phyloP scores from a whole-genome alignment of 2,888 invertebrate genomes.

The Drosophila pseudotalamancana region DNA sequence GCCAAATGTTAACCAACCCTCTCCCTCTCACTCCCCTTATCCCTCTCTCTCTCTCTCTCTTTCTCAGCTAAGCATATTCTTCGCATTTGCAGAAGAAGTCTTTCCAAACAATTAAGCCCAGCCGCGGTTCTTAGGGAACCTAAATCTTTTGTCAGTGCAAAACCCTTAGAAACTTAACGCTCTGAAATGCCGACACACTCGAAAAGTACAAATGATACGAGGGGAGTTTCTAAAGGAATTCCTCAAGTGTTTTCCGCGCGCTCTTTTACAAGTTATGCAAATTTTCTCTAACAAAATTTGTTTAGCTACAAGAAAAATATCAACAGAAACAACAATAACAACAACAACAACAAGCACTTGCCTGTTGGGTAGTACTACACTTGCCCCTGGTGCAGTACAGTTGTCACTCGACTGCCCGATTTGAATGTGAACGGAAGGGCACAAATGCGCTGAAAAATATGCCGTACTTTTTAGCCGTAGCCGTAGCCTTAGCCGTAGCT shows the following conservation, averaged over 20 bases:
- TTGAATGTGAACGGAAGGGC: slow-evolving; percentile 54
- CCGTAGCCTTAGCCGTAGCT: slow-evolving; percentile 7
- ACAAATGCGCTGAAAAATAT: slow-evolving; percentile 59
- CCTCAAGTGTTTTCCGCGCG: slow-evolving; percentile 53
- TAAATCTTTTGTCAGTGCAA: slow-evolving; percentile 51
- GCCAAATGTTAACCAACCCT: neutral
- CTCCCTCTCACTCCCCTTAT: no score
- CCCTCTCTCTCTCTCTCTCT: no score
- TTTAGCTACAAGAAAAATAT: slow-evolving; percentile 27
- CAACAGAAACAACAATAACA: no score
- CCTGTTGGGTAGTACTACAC: slow-evolving; percentile 45
- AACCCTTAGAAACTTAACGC: slow-evolving; percentile 26
- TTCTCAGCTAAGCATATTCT: slow-evolving; percentile 14
- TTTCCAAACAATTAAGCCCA: slow-evolving; percentile 72
- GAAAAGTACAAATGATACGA: slow-evolving; percentile 36
- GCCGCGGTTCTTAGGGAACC: slow-evolving; percentile 16
- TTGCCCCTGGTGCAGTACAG: slow-evolving; percentile 74
- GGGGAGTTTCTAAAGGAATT: slow-evolving; percentile 66
- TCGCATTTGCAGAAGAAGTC: slow-evolving; percentile 31
- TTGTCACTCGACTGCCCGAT: slow-evolving; percentile 64
- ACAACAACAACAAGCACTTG: slow-evolving; percentile 44
- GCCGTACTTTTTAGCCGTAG: slow-evolving; percentile 47
- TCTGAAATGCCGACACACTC: slow-evolving; percentile 73
- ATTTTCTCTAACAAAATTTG: slow-evolving; percentile 39
- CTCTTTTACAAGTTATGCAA: slow-evolving; percentile 68